A percentile compares a stretch with the other conserved stretches of the same genome.
Evolutionary conservation across 2,888 invertebrate species (phyloP).

Genomic region (Saturnia pavonia): DNA sequence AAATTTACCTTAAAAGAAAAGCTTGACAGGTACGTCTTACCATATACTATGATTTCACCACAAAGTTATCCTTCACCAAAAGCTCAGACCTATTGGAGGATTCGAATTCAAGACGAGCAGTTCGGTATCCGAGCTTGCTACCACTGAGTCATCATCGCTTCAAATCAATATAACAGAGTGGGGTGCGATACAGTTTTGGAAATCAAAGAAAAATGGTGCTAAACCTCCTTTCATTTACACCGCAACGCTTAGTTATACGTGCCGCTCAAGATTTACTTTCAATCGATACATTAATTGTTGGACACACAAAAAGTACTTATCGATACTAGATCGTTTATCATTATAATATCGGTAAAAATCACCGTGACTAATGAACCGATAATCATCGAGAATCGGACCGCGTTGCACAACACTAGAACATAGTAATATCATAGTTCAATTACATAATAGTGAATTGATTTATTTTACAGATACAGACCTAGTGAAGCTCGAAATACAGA

Average conservation of each 20-base stretch:
- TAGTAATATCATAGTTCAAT: neutral
- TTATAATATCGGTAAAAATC: conserved; percentile 44
- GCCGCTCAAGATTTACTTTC: conserved; percentile 7
- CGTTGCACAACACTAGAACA: conserved; percentile 48
- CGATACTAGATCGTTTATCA: conserved; percentile 42
- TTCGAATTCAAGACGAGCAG: neutral
- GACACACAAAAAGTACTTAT: conserved; percentile 31
- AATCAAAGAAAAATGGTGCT: conserved; percentile 5
- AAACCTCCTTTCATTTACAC: neutral
- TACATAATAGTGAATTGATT: neutral
- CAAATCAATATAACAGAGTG: neutral
- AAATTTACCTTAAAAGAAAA: too few relatives aligned
- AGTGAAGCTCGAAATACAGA: too few relatives aligned
- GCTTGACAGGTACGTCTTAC: too few relatives aligned
- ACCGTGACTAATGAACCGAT: conserved; percentile 62
- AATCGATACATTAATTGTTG: conserved; percentile 16
- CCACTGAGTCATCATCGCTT: neutral
- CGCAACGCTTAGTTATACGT: conserved; percentile 2
- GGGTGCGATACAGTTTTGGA: neutral
- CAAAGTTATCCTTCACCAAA: too few relatives aligned
- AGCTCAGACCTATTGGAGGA: neutral
- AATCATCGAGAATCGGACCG: conserved; percentile 44
- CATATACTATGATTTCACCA: too few relatives aligned
- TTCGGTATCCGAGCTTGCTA: neutral
- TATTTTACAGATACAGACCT: too few relatives aligned